Conservation (phyloP, 2,888 invertebrate genomes). For the Dascillus cervinus region DNA sequence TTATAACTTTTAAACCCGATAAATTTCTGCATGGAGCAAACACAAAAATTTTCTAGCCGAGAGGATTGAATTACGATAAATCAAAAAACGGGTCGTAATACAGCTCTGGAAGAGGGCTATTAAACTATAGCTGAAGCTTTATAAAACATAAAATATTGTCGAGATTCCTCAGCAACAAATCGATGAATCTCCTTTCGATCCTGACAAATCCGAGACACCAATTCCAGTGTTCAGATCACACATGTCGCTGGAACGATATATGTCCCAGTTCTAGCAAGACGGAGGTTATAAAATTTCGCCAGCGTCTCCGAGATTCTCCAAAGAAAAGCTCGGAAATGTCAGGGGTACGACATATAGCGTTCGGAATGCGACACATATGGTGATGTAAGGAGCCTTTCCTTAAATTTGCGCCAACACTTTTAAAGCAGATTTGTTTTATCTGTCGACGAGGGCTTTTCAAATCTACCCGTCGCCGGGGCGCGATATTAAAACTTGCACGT, state of each 20-base stretch:
- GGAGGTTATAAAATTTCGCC: slow-evolving; percentile 18
- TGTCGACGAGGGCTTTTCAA: too few species aligned
- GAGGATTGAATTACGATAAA: too few species aligned
- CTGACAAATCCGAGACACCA: slow-evolving; percentile 22
- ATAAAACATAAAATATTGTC: too few species aligned
- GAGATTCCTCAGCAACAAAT: too few species aligned
- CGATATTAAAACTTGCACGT: too few species aligned
- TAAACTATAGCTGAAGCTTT: too few species aligned
- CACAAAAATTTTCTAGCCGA: too few species aligned
- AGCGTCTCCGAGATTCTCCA: slow-evolving; percentile 16
- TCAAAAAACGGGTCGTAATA: too few species aligned
- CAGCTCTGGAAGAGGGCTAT: too few species aligned
- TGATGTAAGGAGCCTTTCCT: slow-evolving; percentile 18
- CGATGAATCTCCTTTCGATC: too few species aligned
- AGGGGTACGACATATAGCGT: slow-evolving; percentile 18
- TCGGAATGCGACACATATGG: slow-evolving; percentile 29
- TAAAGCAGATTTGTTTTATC: slow-evolving; percentile 15
- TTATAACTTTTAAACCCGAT: neutral
- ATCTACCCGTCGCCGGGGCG: too few species aligned
- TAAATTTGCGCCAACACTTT: slow-evolving; percentile 14
- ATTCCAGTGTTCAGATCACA: slow-evolving; percentile 21
- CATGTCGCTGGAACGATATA: slow-evolving; percentile 22
- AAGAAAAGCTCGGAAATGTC: slow-evolving; percentile 22
- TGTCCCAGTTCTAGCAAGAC: slow-evolving; percentile 18
- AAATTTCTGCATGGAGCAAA: neutral